Evolutionary conservation across 2,888 invertebrate genomes (phyloP).

Genomic region (Pegoplata infirma): DNA sequence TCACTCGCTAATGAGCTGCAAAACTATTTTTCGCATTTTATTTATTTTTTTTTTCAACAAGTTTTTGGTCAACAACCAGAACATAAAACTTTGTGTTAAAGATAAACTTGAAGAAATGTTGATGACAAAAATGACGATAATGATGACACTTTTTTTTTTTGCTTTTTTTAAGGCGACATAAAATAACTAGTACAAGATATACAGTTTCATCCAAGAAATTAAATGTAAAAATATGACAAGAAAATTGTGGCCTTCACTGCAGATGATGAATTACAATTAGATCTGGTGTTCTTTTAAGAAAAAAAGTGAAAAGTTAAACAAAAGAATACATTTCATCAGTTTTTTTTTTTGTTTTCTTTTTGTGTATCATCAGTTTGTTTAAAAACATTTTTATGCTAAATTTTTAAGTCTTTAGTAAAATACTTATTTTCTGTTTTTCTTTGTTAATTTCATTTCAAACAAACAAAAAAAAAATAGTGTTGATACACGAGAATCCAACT

Average conservation of each 20-base stretch:
- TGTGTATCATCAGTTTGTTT: no score
- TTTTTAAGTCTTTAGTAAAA: no score
- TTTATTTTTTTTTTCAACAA: conserved; percentile 25
- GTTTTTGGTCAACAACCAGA: conserved; percentile 44
- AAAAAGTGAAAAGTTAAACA: conserved; percentile 40
- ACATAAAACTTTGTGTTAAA: conserved; percentile 33
- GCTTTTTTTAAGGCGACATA: no score
- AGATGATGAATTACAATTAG: conserved; percentile 66
- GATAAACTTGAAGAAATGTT: conserved; percentile 50
- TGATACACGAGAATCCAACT: conserved; percentile 79
- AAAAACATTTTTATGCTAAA: no score
- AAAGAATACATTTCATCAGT: conserved; percentile 9
- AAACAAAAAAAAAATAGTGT: no score
- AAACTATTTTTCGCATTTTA: conserved; percentile 58
- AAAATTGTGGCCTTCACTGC: not conserved
- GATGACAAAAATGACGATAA: conserved; percentile 58
- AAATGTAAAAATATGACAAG: conserved; percentile 31
- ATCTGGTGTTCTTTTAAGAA: conserved; percentile 25
- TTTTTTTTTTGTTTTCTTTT: no score
- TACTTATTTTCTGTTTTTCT: no score
- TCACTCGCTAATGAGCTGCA: conserved; percentile 65
- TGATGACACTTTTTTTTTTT: conserved; percentile 47
- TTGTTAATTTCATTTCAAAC: conserved; percentile 33
- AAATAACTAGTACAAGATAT: not conserved
- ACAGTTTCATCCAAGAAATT: conserved; percentile 9